Evolutionary conservation across 1,140 invertebrate species (phyloP), one percentile per base, ranked within the genome.

Genomic region (Prorops nasuta): DNA sequence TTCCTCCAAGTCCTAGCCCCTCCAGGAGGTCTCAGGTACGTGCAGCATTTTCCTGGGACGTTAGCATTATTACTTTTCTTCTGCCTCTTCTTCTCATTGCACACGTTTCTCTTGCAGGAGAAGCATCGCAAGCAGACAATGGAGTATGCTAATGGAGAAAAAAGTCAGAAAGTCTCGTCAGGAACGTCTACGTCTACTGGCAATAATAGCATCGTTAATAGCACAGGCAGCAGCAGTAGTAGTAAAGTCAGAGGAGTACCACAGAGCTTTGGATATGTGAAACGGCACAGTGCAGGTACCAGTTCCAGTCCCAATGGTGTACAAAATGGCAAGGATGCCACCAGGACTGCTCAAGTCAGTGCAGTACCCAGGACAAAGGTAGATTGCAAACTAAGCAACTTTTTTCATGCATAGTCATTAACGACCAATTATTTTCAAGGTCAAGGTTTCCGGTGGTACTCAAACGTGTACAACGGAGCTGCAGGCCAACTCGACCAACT

Each of bases 391-490:
- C n/a, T n/a, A n/a, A n/a, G n/a, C n/a, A n/a, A n/a, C n/a, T n/a
- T n/a, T n/a, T n/a, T n/a, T n/a, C n/a, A n/a, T n/a, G n/a, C n/a
- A n/a, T n/a, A n/a, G n/a, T n/a, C n/a, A n/a, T n/a, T n/a, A n/a
- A n/a, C n/a, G n/a, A n/a, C n/a, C n/a, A n/a, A n/a, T 38, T 51
- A 18, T 40, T 47, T 47, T 12, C 51, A 39, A 80, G 78, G 77
- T 80, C 14, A 92, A 93, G 78, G 88, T 93, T 4, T 91, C 90
- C 6, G 90, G 90, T 12, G 91, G 91, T 4, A 94, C 91, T 0
- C 92, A 94, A 73, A 94, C 91, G 0, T 85, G 86, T 62, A 90
- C 89, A 3, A 88, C 87, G 50, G 90, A 92, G 58, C 77, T 91
- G 21, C 80, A 80, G 42, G 70, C 74, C 0, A 76, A 76, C 49